phyloP scores from a whole-genome alignment of 1,140 invertebrate species.

The Mylabris phalerata region DNA sequence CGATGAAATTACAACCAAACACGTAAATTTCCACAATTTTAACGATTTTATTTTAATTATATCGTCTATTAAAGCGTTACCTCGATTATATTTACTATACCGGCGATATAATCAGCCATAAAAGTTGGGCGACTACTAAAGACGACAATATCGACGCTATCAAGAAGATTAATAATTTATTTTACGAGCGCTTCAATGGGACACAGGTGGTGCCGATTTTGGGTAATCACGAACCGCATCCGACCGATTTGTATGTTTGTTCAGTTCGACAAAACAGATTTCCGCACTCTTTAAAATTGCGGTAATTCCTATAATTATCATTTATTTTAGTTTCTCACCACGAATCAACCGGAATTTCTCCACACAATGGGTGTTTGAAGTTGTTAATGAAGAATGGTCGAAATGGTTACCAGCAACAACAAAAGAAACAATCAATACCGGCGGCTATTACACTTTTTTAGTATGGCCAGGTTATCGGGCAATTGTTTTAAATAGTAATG shows the following conservation, averaged over 20 bases:
- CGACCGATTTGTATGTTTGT: constrained; percentile 66
- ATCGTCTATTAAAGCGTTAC: background rate
- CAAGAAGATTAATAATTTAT: constrained; percentile 47
- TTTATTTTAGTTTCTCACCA: constrained; percentile 19
- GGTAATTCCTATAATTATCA: background rate
- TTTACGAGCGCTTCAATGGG: constrained; percentile 57
- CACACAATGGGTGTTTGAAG: constrained; percentile 63
- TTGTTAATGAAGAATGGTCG: constrained; percentile 56
- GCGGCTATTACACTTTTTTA: constrained; percentile 64
- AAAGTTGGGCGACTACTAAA: constrained; percentile 71
- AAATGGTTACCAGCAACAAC: constrained; percentile 58
- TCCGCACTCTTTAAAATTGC: background rate
- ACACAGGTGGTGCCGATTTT: constrained; percentile 64
- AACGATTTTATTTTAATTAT: background rate
- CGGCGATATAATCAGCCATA: constrained; percentile 79
- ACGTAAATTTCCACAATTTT: constrained; percentile 42
- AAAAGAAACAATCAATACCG: constrained; percentile 52
- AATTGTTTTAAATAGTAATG: constrained; percentile 67
- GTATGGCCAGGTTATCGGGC: constrained; percentile 59
- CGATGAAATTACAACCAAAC: constrained; percentile 46
- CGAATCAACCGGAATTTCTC: constrained; percentile 39
- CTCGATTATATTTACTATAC: constrained; percentile 76
- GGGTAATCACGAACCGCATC: constrained; percentile 85
- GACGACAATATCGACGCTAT: constrained; percentile 58
- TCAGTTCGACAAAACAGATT: constrained; percentile 8